phyloP scores from a whole-genome alignment of 2,888 invertebrate genomes.

The Troglohyphantes excavatus region DNA sequence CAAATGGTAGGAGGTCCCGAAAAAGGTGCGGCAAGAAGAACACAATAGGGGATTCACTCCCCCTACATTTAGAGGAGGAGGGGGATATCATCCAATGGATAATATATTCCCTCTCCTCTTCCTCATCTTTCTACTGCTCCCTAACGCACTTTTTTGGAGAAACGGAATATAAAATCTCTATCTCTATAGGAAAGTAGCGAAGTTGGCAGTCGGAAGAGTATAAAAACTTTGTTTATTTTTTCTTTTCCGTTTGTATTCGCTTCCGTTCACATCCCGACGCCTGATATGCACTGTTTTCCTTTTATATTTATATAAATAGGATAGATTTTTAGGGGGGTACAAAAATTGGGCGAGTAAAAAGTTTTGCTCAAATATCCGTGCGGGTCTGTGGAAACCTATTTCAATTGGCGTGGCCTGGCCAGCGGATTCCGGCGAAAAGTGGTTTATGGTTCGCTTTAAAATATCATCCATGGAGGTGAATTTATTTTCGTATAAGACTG shows the following conservation, averaged over 20 bases:
- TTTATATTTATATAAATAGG: slow-evolving; percentile 30
- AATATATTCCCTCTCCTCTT: slow-evolving; percentile 44
- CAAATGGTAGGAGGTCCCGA: slow-evolving; percentile 57
- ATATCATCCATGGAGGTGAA: too few relatives aligned
- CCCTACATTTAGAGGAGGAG: slow-evolving; percentile 46
- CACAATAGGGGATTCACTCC: slow-evolving; percentile 51
- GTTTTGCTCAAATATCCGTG: slow-evolving; percentile 5
- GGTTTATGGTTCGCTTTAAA: too few relatives aligned
- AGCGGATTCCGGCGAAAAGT: too few relatives aligned
- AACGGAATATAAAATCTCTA: slow-evolving; percentile 58
- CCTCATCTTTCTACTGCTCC: slow-evolving; percentile 16
- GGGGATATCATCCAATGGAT: slow-evolving; percentile 53
- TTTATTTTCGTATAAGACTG: too few relatives aligned
- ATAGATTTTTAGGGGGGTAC: slow-evolving; percentile 18
- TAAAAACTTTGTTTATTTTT: slow-evolving; percentile 25
- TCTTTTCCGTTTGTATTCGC: slow-evolving; percentile 17
- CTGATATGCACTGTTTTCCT: slow-evolving; percentile 13
- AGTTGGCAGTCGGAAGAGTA: slow-evolving; percentile 18
- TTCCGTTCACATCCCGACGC: slow-evolving; percentile 18
- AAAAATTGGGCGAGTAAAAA: slow-evolving; percentile 9
- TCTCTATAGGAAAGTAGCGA: slow-evolving; percentile 42
- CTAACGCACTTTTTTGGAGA: slow-evolving; percentile 7
- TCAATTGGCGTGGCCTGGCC: neutral
- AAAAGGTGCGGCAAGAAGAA: slow-evolving; percentile 62
- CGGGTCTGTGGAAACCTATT: neutral